These are phyloP conservation scores for Mormoops blainvillei DNA, from an alignment of 2,113 vertebrate genomes.

Conservation along the genomic window DNA sequence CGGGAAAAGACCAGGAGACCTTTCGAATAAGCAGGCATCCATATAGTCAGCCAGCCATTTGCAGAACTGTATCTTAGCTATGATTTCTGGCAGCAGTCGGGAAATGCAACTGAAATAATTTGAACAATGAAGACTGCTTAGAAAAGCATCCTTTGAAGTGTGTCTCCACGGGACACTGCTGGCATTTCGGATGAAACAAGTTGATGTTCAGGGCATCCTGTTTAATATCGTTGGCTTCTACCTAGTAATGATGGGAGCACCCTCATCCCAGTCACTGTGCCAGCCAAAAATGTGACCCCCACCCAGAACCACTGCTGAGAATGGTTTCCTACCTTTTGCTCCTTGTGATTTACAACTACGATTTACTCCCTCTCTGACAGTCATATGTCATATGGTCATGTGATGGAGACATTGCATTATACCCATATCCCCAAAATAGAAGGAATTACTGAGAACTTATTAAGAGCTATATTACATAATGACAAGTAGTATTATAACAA, in stretches of 20 bases:
- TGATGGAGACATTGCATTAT: background rate
- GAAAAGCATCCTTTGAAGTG: background rate
- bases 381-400: background rate
- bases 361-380: background rate
- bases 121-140: background rate
- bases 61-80: constrained; percentile 15
- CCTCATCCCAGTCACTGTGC: background rate
- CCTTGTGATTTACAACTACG: background rate
- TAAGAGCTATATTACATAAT: constrained; percentile 1
- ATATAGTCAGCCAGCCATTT: background rate
- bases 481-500: background rate
- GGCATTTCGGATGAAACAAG: constrained; percentile 31
- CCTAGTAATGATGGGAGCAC: background rate
- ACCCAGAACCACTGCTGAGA: background rate
- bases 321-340: background rate
- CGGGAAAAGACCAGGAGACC: background rate
- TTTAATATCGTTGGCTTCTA: background rate
- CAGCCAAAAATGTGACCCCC: background rate
- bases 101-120: constrained; percentile 9
- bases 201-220: background rate
- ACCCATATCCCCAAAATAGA: background rate
- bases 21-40: background rate
- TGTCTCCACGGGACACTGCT: background rate
- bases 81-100: background rate
- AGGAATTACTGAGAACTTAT: background rate